These are phyloP conservation scores for Pocillopora meandrina DNA, from an alignment of 92 coral and sea anemone genomes.

Conservation along the genomic window DNA sequence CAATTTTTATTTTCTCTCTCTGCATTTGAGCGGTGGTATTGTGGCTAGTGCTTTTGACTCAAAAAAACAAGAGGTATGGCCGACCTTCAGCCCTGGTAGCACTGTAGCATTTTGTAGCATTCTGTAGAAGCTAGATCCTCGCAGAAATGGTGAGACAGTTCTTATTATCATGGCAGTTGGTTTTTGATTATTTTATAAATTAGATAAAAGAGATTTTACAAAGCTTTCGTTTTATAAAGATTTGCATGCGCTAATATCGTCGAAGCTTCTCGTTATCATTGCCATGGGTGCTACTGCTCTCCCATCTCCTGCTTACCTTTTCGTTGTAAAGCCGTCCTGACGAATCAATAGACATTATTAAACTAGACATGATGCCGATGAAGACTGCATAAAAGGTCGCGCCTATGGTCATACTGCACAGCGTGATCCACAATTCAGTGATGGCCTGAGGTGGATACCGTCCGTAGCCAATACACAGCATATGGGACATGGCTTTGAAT, in stretches of 20 bases:
- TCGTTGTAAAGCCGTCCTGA: conserved; percentile 96
- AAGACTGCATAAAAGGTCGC: conserved; percentile 99
- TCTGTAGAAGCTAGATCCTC: too few species aligned
- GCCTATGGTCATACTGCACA: conserved; percentile 96
- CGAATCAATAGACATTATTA: conserved; percentile 97
- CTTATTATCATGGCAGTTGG: too few species aligned
- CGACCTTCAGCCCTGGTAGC: too few species aligned
- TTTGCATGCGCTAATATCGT: not conserved
- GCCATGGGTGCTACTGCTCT: not conserved
- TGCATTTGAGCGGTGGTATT: too few species aligned
- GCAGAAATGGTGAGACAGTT: too few species aligned
- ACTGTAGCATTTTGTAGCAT: too few species aligned
- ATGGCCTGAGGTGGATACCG: conserved; percentile 92
- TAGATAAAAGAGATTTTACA: too few species aligned
- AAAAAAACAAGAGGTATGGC: too few species aligned
- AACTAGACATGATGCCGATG: conserved; percentile 97
- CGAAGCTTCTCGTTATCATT: too few species aligned
- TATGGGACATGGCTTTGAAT: conserved; percentile 96
- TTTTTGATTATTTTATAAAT: too few species aligned
- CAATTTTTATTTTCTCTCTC: too few species aligned
- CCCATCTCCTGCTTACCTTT: conserved; percentile 65
- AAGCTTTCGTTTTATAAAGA: not conserved
- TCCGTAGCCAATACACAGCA: conserved; percentile 98
- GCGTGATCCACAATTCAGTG: conserved; percentile 91
- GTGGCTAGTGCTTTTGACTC: too few species aligned